These are phyloP conservation scores for Ophonus ardosiacus DNA, from an alignment of 2,888 invertebrate species.

Conservation along the genomic window DNA sequence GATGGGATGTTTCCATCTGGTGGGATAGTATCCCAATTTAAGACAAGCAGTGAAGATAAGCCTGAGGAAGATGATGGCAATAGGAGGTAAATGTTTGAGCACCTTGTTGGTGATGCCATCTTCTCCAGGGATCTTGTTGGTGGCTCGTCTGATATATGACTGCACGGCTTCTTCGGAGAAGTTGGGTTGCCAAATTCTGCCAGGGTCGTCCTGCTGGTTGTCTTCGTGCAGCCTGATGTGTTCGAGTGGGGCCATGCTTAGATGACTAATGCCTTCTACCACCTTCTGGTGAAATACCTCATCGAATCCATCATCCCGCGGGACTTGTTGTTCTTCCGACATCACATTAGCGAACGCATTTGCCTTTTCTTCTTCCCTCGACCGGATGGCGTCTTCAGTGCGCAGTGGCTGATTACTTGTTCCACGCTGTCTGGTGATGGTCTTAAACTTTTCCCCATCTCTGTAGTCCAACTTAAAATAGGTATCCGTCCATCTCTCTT, in stretches of 20 bases:
- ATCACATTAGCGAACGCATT: constrained; percentile 5
- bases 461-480: background rate
- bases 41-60: constrained; percentile 12
- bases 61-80: constrained; percentile 2
- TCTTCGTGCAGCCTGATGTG: background rate
- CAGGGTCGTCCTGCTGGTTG: background rate
- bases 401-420: background rate
- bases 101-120: constrained; percentile 1
- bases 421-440: background rate
- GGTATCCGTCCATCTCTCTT: background rate
- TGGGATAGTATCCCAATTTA: background rate
- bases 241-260: too few relatives aligned
- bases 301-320: background rate
- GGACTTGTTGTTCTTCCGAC: background rate
- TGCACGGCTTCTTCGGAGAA: constrained; percentile 11
- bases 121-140: constrained; percentile 22
- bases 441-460: background rate
- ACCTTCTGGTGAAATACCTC: background rate
- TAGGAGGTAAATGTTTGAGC: constrained; percentile 15
- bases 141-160: background rate
- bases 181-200: background rate
- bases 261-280: background rate
- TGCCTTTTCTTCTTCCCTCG: background rate
- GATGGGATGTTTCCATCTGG: constrained; percentile 1
- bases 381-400: background rate